Conservation (phyloP, 1,140 invertebrate genomes). For the Ooceraea biroi region DNA sequence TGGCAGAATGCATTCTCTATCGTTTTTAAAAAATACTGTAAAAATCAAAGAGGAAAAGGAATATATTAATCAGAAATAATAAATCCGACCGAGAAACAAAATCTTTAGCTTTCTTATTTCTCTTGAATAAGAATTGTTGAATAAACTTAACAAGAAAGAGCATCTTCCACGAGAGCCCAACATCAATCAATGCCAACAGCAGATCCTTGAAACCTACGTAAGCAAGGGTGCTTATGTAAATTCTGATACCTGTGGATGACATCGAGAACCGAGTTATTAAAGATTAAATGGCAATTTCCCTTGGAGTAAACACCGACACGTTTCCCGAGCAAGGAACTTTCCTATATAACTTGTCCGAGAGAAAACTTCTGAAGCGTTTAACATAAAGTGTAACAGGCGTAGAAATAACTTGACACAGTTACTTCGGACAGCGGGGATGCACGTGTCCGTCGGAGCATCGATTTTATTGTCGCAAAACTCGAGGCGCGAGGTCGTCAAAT, state of each 20-base stretch:
- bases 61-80: slow-evolving; percentile 16
- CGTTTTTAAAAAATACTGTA: too few species aligned
- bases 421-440: not conserved
- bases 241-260: not conserved
- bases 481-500: not conserved
- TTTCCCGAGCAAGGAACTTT: slow-evolving; percentile 37
- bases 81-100: not conserved
- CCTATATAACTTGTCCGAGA: not conserved
- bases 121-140: not conserved
- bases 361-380: slow-evolving; percentile 5
- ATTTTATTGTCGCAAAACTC: slow-evolving; percentile 6
- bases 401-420: slow-evolving; percentile 29
- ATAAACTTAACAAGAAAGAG: not conserved
- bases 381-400: not conserved
- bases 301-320: not conserved
- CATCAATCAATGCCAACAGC: slow-evolving; percentile 8
- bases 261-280: slow-evolving; percentile 30
- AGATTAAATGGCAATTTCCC: slow-evolving; percentile 20
- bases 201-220: not conserved
- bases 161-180: not conserved
- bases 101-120: not conserved
- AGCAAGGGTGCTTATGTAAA: not conserved
- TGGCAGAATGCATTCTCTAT: too few species aligned
- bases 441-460: slow-evolving; percentile 12
- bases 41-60: not conserved